Base-by-base conservation (phyloP, 2,797 vertebrate genomes). In the Clarias pachynema region DNA sequence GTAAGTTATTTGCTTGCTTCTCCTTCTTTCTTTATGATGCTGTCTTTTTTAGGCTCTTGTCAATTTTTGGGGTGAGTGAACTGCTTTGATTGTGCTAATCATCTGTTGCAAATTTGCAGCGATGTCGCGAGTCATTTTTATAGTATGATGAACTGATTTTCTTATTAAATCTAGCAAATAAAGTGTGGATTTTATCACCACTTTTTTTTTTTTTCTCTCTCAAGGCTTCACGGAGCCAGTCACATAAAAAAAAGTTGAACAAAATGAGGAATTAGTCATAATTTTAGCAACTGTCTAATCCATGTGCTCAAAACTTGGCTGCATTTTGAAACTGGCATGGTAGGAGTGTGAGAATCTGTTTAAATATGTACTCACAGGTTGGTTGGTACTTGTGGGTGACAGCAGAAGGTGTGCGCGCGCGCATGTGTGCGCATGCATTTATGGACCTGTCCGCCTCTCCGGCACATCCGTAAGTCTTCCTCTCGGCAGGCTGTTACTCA, bases 401-500 rank as follows among this genome's bases (percentile, higher is more conserved):
- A 37, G 49, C 81, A 82, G 29, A 66, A 16, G n/a, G 24, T 16
- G 57, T 37, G 60, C 3, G 57, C 12, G 37, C 3, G 68, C 24
- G 34, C 4, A 26, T 31, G 34, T 20, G 79, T 53, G 40, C n/a
- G 12, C 49, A 14, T 79, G 62, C 60, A 74, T 63, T 83, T 74
- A 83, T 63, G 34, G 70, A 65, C n/a, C 69, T 29, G n/a, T 65
- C 59, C 22, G 1, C 57, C 73, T 88, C 84, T 86, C 81, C 59
- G 18, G 59, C 74, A 75, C 29, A 83, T 63, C 57, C 31, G 82
- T 83, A 83, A 83, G 81, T 63, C 44, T 83, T 82, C 59, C 22
- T 73, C 73, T 84, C 72, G 31, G 81, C 75, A 77, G 84, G 82
- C 68, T 63, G 81, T 84, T 89, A 81, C 68, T 85, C 83, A 81